phyloP scores from a whole-genome alignment of 92 coral and sea anemone species.

The Ricordea florida region DNA sequence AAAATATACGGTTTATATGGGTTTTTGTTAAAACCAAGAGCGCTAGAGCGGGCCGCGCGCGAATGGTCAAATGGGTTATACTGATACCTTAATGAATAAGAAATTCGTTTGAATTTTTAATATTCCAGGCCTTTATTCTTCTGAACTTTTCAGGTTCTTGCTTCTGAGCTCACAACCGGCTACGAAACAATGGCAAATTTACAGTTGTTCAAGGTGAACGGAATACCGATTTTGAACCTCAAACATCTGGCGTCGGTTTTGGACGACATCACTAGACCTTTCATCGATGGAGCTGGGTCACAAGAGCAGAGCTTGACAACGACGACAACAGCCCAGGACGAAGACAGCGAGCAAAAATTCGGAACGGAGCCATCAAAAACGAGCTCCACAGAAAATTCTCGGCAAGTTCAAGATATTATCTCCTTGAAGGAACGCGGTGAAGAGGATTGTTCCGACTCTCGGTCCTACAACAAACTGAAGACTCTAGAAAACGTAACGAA shows the following conservation, averaged over 20 bases:
- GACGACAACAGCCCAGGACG: not conserved
- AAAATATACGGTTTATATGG: too few relatives aligned
- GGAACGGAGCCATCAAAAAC: slow-evolving; percentile 16
- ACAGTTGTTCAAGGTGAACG: slow-evolving; percentile 85
- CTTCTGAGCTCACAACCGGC: slow-evolving; percentile 86
- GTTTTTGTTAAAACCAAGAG: too few relatives aligned
- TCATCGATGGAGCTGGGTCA: slow-evolving; percentile 10
- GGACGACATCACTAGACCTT: slow-evolving; percentile 71
- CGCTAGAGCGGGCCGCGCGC: too few relatives aligned
- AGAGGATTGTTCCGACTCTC: slow-evolving; percentile 15
- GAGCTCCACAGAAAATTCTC: not conserved
- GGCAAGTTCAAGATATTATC: slow-evolving; percentile 7
- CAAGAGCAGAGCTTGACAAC: not conserved
- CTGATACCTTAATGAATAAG: too few relatives aligned
- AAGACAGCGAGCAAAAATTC: slow-evolving; percentile 12
- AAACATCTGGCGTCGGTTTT: slow-evolving; percentile 77
- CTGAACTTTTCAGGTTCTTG: slow-evolving; percentile 66
- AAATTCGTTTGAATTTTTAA: not conserved
- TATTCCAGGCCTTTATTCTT: not conserved
- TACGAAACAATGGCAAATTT: slow-evolving; percentile 83
- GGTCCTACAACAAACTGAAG: slow-evolving; percentile 39
- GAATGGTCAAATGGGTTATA: too few relatives aligned
- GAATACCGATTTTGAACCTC: slow-evolving; percentile 71
- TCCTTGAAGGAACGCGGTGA: slow-evolving; percentile 11
- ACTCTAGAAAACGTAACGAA: slow-evolving; percentile 38